Conservation (phyloP, 2,113 vertebrate species). For the Scartelaos histophorus region DNA sequence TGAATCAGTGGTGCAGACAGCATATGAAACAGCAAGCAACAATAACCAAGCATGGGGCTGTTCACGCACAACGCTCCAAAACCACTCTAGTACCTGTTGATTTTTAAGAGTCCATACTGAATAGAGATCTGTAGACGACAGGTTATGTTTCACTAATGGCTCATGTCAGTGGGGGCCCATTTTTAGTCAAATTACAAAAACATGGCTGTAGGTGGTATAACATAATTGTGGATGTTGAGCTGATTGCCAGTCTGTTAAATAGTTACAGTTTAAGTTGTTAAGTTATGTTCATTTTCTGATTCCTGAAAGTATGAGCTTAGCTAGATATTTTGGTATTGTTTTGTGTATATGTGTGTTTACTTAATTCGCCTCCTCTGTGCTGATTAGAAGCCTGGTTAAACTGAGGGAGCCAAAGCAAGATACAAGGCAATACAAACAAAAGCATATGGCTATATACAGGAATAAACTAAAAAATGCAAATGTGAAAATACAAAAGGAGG, state of each 20-base stretch:
- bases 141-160: constrained; percentile 36
- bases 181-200: background rate
- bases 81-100: constrained; percentile 38
- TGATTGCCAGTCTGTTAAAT: background rate
- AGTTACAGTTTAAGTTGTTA: constrained; percentile 13
- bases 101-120: constrained; percentile 24
- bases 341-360: too few species aligned
- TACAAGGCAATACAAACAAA: background rate
- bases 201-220: background rate
- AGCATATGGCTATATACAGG: background rate
- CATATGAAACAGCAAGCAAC: constrained; percentile 45
- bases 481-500: background rate
- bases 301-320: too few species aligned
- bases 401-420: background rate
- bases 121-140: constrained; percentile 32
- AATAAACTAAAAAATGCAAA: background rate
- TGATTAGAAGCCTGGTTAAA: background rate
- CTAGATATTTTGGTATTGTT: too few species aligned
- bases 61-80: constrained; percentile 25
- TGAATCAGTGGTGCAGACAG: constrained; percentile 59
- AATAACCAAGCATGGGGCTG: constrained; percentile 52
- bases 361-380: too few species aligned
- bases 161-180: background rate
- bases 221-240: background rate
- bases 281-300: too few species aligned